Base-by-base conservation (phyloP, 2,888 invertebrate species). In the Gasteruption jaculator region DNA sequence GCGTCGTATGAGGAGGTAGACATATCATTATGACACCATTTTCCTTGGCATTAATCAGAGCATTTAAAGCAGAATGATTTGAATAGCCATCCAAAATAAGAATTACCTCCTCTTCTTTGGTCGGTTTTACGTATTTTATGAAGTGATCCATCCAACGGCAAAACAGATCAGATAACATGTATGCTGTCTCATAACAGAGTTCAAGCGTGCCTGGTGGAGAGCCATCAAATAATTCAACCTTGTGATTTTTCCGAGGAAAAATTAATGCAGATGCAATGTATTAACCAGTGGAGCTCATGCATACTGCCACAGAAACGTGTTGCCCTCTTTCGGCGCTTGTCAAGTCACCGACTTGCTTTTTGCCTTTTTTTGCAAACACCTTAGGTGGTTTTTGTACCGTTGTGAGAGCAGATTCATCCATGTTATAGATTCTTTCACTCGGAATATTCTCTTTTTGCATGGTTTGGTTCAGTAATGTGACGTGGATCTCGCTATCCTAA, bases 71-170 rank as follows among this genome's bases (percentile, higher is more conserved):
- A 6, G 50, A 47, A 32, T 61, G 55, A 7, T 56, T 57, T 21
- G 54, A 46, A 38, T 61, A 57, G 3, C 56, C 54, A 46, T 60
- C 56, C 10, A 61, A 49, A 22, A 60, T 19, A 11, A 61, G 42
- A 16, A 61, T 45, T 22, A 58, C 47, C 41, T 52, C 46, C 14
- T 43, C 34, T 30, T 56, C 43, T 35, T 30, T 31, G 25, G 39
- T 48, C 21, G 52, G 42, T 24, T 53, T 54, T 11, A 52, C 52
- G 38, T 45, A 26, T 42, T 50, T 65, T 65, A 71, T 66, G 65
- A 72, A 60, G 46, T 50, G 48, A 35, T 50, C 38, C 8, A 56
- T 35, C 52, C 53, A 57, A 35, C 38, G 45, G 12, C 42, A 27
- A 44, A 58, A 55, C 1, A 55, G 42, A 20, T 57, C 56, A n/a